Evolutionary conservation across 2,797 vertebrate species (phyloP), one percentile per base, ranked within the genome.

Genomic region (Melopsittacus undulatus): DNA sequence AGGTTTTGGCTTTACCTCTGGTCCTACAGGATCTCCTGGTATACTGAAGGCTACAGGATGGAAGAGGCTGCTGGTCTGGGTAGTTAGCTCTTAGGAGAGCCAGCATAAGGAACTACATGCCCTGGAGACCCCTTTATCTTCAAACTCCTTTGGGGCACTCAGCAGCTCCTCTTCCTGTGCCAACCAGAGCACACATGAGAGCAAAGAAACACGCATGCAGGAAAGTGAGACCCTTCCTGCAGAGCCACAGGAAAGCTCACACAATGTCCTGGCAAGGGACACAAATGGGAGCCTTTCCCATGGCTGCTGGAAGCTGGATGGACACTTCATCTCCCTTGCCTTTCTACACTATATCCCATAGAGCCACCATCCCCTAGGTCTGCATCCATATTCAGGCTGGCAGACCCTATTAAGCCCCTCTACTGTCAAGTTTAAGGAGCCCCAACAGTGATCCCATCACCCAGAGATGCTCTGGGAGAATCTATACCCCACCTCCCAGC

Each of bases 41-140:
- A 64, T 1, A 2, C 77, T 46, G 32, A 30, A 46, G 26, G 63
- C 20, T 29, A 12, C 32, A 67, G 77, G 66, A 51, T 38, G 24
- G 48, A 26, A 51, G 26, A 70, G 51, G 64, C 51, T 18, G 21
- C 22, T 76, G 32, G 7, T 26, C 36, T 64, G 34, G 5, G 29
- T 24, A 11, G 14, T 21, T n/a, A 21, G 19, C 12, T 48, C 40
- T 67, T 48, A 63, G 6, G 54, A 46, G 6, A 69, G 18, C 18
- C 7, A 73, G 17, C 7, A 19, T 9, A 40, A 84, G 46, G n/a
- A 64, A 4, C 26, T 46, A 42, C 4, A 12, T 3, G 7, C 0
- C 3, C 38, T 23, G 24, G 30, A 48, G 17, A 74, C 6, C 7
- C 13, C 22, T 68, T 43, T 17, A 12, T 30, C 49, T 49, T 43